These are phyloP conservation scores for Noctilio leporinus DNA, from an alignment of 2,113 vertebrate genomes.

Conservation along the genomic window DNA sequence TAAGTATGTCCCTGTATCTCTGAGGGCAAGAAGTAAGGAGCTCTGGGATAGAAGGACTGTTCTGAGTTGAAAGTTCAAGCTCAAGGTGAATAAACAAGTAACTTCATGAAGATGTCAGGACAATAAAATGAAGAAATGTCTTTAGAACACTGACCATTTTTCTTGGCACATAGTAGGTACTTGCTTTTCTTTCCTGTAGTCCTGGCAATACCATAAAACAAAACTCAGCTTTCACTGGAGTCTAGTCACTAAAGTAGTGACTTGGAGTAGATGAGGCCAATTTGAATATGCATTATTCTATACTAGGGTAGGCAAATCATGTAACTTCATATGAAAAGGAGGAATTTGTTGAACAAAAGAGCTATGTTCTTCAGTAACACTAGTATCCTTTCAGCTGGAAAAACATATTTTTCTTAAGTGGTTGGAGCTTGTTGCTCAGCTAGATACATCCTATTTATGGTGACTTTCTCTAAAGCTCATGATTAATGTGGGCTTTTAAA, in stretches of 20 bases:
- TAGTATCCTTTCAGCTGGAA: background rate
- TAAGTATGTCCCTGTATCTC: background rate
- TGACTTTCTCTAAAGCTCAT: conserved; percentile 68
- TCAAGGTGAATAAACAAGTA: background rate
- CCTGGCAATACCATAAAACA: background rate
- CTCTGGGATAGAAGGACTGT: background rate
- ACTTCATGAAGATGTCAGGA: background rate
- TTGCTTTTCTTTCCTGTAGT: background rate
- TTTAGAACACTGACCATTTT: background rate
- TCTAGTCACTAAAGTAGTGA: too few relatives aligned
- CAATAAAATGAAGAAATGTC: background rate
- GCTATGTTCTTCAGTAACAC: background rate
- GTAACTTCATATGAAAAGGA: background rate
- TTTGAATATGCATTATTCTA: background rate
- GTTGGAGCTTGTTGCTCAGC: conserved; percentile 47
- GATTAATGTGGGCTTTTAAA: conserved; percentile 78
- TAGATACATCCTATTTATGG: conserved; percentile 65
- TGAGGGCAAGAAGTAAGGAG: background rate
- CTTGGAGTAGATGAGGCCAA: background rate
- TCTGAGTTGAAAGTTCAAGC: background rate
- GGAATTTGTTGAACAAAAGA: background rate
- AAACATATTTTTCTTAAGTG: conserved; percentile 49
- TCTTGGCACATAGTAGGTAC: background rate
- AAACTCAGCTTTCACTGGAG: background rate
- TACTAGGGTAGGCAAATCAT: background rate